phyloP scores from a whole-genome alignment of 2,797 vertebrate species.

The Pipistrellus pipistrellus region DNA sequence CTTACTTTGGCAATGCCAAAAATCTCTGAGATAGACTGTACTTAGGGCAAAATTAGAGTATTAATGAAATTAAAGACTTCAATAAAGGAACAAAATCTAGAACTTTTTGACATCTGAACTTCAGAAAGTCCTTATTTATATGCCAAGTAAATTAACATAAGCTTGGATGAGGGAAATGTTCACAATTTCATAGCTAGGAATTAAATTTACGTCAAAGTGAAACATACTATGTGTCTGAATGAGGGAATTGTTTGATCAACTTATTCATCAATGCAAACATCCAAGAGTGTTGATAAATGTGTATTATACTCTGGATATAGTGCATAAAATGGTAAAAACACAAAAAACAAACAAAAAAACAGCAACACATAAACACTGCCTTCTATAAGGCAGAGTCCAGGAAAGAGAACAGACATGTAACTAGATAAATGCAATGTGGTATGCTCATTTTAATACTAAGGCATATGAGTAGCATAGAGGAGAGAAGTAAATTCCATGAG shows the following conservation, averaged over 20 bases:
- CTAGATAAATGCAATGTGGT: background rate
- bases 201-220: background rate
- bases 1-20: background rate
- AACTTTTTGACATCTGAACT: background rate
- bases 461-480: background rate
- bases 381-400: background rate
- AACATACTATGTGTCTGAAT: too few species aligned
- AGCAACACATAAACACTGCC: background rate
- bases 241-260: background rate
- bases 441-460: background rate
- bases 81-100: background rate
- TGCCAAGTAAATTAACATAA: conserved; percentile 13
- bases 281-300: background rate
- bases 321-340: background rate
- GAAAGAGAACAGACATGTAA: background rate
- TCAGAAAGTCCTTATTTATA: background rate
- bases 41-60: conserved; percentile 19
- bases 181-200: conserved; percentile 31
- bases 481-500: background rate
- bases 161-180: background rate
- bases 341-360: too few species aligned
- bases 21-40: background rate
- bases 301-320: background rate
- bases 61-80: conserved; percentile 4
- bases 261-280: background rate